phyloP scores from a whole-genome alignment of 1,140 invertebrate genomes.

The Cardiocondyla obscurior region DNA sequence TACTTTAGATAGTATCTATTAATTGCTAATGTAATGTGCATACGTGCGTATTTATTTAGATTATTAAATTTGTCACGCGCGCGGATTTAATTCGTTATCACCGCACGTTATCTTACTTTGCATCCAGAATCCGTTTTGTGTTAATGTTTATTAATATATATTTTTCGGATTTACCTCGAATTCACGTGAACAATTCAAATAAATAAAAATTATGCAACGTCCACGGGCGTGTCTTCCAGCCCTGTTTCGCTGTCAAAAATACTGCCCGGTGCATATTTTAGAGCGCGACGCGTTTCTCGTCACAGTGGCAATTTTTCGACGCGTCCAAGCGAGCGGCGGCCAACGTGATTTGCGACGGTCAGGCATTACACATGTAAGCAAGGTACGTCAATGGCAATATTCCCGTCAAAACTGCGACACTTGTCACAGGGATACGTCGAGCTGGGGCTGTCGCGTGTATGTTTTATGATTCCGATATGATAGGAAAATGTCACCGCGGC shows the following conservation, averaged over 20 bases:
- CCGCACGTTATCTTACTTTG: neutral
- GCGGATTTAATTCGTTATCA: neutral
- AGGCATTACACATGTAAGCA: slow-evolving; percentile 41
- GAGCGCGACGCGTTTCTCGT: neutral
- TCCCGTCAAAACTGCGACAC: slow-evolving; percentile 33
- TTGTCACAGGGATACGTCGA: slow-evolving; percentile 27
- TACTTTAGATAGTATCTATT: neutral
- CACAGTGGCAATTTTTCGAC: slow-evolving; percentile 33
- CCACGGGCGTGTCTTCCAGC: neutral
- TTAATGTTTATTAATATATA: neutral
- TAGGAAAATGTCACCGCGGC: neutral
- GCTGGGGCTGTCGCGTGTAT: slow-evolving; percentile 16
- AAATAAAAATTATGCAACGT: neutral
- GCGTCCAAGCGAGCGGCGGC: neutral
- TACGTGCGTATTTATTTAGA: neutral
- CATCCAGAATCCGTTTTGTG: neutral
- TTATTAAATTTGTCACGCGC: neutral
- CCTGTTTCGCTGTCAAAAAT: slow-evolving; percentile 6
- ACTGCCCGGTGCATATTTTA: slow-evolving; percentile 22
- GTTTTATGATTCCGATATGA: slow-evolving; percentile 42
- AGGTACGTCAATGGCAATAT: slow-evolving; percentile 43
- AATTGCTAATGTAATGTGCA: no score
- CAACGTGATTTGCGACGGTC: slow-evolving; percentile 35
- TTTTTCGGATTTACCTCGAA: neutral
- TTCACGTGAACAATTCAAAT: neutral